Conservation (phyloP, 2,797 vertebrate species). For the Sebastes nivosus region DNA sequence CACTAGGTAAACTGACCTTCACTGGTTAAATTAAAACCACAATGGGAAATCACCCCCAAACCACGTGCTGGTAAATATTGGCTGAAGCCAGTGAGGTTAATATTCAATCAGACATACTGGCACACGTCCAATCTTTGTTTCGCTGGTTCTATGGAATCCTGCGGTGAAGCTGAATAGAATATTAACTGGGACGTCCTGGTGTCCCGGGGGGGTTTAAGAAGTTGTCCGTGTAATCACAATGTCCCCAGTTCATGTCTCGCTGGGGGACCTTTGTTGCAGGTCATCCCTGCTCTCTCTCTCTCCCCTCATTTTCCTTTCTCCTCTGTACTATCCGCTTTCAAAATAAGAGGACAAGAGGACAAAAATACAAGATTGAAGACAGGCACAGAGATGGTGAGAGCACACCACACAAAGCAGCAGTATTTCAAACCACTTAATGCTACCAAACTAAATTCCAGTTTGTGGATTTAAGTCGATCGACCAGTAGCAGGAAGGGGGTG, state of each 20-base stretch:
- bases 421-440: not conserved
- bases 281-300: not conserved
- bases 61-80: constrained; percentile 36
- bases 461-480: not conserved
- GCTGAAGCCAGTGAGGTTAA: constrained; percentile 31
- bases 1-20: not conserved
- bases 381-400: too few relatives aligned
- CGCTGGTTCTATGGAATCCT: not conserved
- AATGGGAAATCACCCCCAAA: constrained; percentile 14
- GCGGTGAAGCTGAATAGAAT: not conserved
- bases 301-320: not conserved
- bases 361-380: not conserved
- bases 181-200: not conserved
- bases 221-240: not conserved
- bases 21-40: not conserved
- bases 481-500: not conserved
- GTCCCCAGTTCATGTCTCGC: not conserved
- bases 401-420: not conserved
- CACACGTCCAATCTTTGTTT: constrained; percentile 13
- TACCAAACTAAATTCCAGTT: not conserved
- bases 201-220: not conserved
- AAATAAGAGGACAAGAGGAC: not conserved
- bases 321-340: not conserved
- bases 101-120: constrained; percentile 29
- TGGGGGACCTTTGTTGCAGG: not conserved